Base-by-base conservation (phyloP, 2,888 invertebrate genomes). In the Acleris holmiana region DNA sequence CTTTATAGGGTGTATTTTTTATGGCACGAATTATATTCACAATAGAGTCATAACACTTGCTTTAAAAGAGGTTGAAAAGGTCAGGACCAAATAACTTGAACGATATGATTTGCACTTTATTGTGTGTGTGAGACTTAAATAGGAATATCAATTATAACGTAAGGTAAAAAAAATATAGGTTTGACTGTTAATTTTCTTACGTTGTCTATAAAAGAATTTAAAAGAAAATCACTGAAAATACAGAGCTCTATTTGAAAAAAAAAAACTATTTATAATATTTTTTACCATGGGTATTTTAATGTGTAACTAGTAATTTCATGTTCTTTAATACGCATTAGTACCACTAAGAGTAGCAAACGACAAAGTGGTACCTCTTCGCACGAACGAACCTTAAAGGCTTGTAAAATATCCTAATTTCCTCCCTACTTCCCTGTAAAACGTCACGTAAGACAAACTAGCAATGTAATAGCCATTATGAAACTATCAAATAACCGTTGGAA, bases 401-500 rank as follows among this genome's bases (percentile, higher is more conserved):
- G 13, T 40, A 21, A 53, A 53, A 53, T 40, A 53, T 40, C 17
- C 23, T 19, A 54, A 41, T 48, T 44, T 25, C 46, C 57, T 17
- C 55, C 44, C 44, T 21, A 44, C 25, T 19, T 47, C 10, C 49
- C 8, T 54, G 47, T 29, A 29, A 29, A 55, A 23, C 23, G 19
- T 44, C 55, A 55, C 53, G 40, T 40, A 50, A 56, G 57, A 35
- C 50, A 25, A 63, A 57, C 57, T 51, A 46, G n/a, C 48, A 59
- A 64, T 60, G 25, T 44, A 65, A 60, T 46, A 60, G 21, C 65
- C 65, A 60, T 65, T 65, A 60, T 21, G 49, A 55, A 65, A 55
- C 60, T 65, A 65, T 65, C 60, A 60, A 65, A 65, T 60, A 46
- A 49, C 49, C 49, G 29, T 65, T 65, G 50, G 44, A 35, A 23